These are phyloP conservation scores for Bucco capensis DNA, from an alignment of 2,113 vertebrate species.

Conservation along the genomic window DNA sequence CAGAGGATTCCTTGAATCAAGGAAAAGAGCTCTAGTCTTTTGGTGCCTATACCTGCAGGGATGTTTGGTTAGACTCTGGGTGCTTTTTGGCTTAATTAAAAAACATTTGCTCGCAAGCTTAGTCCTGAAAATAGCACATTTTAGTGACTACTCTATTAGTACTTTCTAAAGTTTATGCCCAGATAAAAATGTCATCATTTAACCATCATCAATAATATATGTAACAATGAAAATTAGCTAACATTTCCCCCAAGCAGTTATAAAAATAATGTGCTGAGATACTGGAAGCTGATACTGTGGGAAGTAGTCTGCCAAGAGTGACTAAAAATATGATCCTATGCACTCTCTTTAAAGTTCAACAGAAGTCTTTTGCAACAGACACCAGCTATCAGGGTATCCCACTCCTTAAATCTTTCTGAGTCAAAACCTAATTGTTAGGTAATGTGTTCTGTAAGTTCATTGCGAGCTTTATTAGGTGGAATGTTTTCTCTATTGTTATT, in stretches of 20 bases:
- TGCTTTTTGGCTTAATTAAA: background rate
- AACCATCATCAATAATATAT: background rate
- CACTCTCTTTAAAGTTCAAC: background rate
- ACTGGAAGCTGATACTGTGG: background rate
- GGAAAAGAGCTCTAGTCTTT: background rate
- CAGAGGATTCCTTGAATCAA: background rate
- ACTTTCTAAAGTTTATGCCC: background rate
- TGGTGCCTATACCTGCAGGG: background rate
- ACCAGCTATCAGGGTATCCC: background rate
- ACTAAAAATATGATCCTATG: background rate
- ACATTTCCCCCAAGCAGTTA: background rate
- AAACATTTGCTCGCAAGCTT: background rate
- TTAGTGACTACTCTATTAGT: background rate
- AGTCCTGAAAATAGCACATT: background rate
- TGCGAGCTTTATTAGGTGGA: background rate
- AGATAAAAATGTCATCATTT: background rate
- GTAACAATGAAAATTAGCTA: background rate
- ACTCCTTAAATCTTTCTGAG: background rate
- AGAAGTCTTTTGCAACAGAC: background rate
- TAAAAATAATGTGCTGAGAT: background rate
- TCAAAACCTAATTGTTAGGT: background rate
- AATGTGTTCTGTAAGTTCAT: background rate
- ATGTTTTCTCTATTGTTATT: background rate
- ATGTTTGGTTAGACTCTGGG: too few species aligned
- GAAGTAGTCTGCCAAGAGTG: background rate